phyloP scores from a whole-genome alignment of 2,888 invertebrate genomes.

The Neoscelio sp. region DNA sequence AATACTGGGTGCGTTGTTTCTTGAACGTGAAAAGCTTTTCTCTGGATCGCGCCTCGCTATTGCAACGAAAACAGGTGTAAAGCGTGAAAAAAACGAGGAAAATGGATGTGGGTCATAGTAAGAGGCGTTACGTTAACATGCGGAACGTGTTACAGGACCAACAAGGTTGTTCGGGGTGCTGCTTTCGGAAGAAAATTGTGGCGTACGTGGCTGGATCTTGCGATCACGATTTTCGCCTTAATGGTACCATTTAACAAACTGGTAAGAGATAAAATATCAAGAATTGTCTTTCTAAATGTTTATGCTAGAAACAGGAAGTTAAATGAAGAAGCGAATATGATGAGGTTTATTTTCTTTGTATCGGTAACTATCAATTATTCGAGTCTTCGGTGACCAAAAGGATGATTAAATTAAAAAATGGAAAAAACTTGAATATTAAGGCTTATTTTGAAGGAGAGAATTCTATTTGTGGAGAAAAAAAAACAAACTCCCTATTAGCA shows the following conservation, averaged over 20 bases:
- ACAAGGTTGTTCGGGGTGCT: neutral
- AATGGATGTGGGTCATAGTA: slow-evolving; percentile 50
- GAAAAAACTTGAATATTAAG: too few relatives aligned
- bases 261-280: slow-evolving; percentile 11
- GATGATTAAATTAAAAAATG: too few relatives aligned
- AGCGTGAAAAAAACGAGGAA: slow-evolving; percentile 39
- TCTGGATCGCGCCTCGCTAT: slow-evolving; percentile 4
- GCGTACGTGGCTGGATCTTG: slow-evolving; percentile 16
- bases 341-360: too few relatives aligned
- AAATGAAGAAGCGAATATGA: too few relatives aligned
- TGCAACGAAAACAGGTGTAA: slow-evolving; percentile 32
- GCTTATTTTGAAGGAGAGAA: too few relatives aligned
- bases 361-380: too few relatives aligned
- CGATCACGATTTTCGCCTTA: slow-evolving; percentile 19
- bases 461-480: too few relatives aligned
- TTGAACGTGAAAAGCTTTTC: slow-evolving; percentile 22
- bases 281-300: too few relatives aligned
- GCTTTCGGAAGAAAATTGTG: slow-evolving; percentile 13
- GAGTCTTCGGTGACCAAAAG: too few relatives aligned
- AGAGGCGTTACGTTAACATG: slow-evolving; percentile 47
- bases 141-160: slow-evolving; percentile 45
- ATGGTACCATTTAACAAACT: slow-evolving; percentile 15
- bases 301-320: too few relatives aligned
- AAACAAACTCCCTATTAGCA: too few relatives aligned
- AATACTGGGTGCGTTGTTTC: slow-evolving; percentile 5